Percentiles rank a stretch among this genome's conserved stretches.
These are phyloP conservation scores for Stictocephala bisonia DNA, from an alignment of 2,888 invertebrate genomes.

Conservation along the genomic window DNA sequence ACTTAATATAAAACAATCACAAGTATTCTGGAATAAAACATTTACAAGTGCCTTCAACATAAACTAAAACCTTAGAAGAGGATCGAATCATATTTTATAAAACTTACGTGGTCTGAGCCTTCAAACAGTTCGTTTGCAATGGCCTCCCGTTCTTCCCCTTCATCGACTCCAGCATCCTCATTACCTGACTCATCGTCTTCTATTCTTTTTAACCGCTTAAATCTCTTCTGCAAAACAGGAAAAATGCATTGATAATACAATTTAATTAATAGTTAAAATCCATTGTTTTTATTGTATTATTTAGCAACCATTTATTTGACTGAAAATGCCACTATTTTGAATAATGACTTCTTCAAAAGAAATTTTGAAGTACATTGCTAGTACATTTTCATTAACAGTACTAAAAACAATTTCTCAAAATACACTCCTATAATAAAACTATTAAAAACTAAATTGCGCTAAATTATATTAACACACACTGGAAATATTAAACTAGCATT, in stretches of 20 bases:
- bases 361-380: neutral
- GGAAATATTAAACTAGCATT: too few species aligned
- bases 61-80: neutral
- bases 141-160: conserved; percentile 81
- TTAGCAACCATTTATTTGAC: too few species aligned
- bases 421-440: too few species aligned
- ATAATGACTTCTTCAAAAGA: neutral
- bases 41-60: neutral
- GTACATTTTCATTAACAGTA: too few species aligned
- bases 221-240: conserved; percentile 78
- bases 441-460: too few species aligned
- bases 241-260: conserved; percentile 47
- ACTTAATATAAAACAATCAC: too few species aligned
- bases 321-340: too few species aligned
- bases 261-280: neutral
- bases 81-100: neutral
- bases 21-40: neutral
- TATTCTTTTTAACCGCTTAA: conserved; percentile 84
- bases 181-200: conserved; percentile 94
- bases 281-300: too few species aligned
- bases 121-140: conserved; percentile 92
- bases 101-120: conserved; percentile 82
- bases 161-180: conserved; percentile 82
- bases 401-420: too few species aligned
- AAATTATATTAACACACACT: too few species aligned